Base-by-base conservation (phyloP, 2,888 invertebrate species). In the Dicyrtoma fusca region DNA sequence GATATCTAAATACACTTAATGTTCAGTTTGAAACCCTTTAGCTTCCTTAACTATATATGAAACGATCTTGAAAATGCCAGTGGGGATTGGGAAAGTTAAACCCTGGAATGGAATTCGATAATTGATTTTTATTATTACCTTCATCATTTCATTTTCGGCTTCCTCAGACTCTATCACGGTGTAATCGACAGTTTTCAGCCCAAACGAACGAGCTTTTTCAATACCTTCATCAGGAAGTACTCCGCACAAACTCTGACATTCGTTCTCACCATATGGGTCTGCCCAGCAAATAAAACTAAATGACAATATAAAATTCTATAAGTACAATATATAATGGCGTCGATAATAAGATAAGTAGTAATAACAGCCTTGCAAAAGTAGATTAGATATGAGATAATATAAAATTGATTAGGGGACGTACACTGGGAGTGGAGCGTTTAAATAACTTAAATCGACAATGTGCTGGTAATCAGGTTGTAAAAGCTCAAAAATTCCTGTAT, bases 401-500 rank as follows among this genome's bases (percentile, higher is more conserved):
- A 45, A 11, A 11, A 45, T 45, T 13, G 13, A 11, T 11, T 45
- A 45, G 45, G 10, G 45, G 13, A 6, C 49, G 19, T 49, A 49
- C n/a, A 13, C 5, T 6, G 19, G 49, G n/a, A 49, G 49, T 13
- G 83, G 81, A 21, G 81, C 81, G 66, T 76, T 68, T 45, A 84
- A 79, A 73, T 82, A 72, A 21, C 83, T 83, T 2, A 85, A 79
- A 75, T 84, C 82, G 69, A 84, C 85, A 17, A 85, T 83, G 79
- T 85, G 85, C 74, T 85, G 85, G 77, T 84, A 83, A 8, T 79
- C 75, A 10, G 84, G 84, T 42, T 83, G 82, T 6, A 85, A 79
- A 59, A 85, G 82, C 77, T 85, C 85, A 81, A 83, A 82, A 13
- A 84, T 82, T 14, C 82, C 82, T 8, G 85, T 85, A 68, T 82